Conservation (phyloP, 2,888 invertebrate species). For the Trissoscelio sp. region DNA sequence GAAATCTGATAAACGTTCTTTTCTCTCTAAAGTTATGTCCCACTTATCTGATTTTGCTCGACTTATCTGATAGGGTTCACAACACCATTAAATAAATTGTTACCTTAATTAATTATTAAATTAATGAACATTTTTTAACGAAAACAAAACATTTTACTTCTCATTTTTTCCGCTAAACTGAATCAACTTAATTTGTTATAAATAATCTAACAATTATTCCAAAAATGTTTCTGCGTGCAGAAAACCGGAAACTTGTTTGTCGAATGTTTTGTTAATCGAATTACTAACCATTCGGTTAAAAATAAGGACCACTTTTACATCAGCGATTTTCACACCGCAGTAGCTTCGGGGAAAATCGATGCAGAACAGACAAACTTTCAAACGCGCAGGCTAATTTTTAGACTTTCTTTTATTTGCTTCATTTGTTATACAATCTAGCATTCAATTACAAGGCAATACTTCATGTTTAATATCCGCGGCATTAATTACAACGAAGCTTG, state of each 20-base stretch:
- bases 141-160: no score
- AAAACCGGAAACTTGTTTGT: neutral
- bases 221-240: neutral
- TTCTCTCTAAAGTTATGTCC: conserved; percentile 1
- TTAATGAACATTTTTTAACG: no score
- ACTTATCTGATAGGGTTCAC: no score
- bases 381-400: neutral
- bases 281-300: conserved; percentile 14
- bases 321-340: conserved; percentile 14
- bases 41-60: conserved; percentile 25
- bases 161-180: no score
- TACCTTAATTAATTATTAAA: no score
- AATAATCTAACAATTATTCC: no score
- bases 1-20: conserved; percentile 41
- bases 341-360: conserved; percentile 22
- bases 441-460: neutral
- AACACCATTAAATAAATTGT: no score
- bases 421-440: neutral
- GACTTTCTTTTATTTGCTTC: neutral
- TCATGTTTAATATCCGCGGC: neutral
- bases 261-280: neutral
- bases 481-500: neutral
- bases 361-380: neutral
- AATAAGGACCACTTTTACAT: conserved; percentile 19
- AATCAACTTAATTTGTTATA: no score